phyloP scores from a whole-genome alignment of 2,797 vertebrate species.

The Pseudopleuronectes americanus region DNA sequence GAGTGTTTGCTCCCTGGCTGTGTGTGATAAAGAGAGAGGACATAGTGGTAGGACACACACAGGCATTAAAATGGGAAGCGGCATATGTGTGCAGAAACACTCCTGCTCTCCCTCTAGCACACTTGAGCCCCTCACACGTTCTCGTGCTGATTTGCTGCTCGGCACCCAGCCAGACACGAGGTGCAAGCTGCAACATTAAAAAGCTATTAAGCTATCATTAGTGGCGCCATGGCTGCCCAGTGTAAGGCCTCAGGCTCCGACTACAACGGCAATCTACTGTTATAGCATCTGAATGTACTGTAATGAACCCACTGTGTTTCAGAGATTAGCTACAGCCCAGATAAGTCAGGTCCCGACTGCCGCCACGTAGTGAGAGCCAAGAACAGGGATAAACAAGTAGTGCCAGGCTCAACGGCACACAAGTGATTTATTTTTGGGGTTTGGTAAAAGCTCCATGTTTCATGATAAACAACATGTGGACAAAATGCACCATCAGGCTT shows the following conservation, averaged over 20 bases:
- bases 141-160: slow-evolving; percentile 49
- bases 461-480: slow-evolving; percentile 41
- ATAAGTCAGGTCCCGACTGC: slow-evolving; percentile 43
- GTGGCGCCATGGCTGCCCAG: slow-evolving; percentile 53
- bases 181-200: slow-evolving; percentile 71
- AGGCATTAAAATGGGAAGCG: slow-evolving; percentile 43
- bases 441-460: slow-evolving; percentile 18
- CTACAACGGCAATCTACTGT: slow-evolving; percentile 53
- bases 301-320: slow-evolving; percentile 63
- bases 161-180: slow-evolving; percentile 55
- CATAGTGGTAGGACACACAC: slow-evolving; percentile 30
- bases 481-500: slow-evolving; percentile 49
- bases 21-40: slow-evolving; percentile 64
- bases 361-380: slow-evolving; percentile 27
- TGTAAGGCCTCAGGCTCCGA: slow-evolving; percentile 53
- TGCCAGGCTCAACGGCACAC: slow-evolving; percentile 11
- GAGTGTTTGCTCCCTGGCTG: slow-evolving; percentile 48
- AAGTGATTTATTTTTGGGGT: slow-evolving; percentile 61
- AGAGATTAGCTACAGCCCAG: slow-evolving; percentile 65
- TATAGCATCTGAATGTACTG: slow-evolving; percentile 50
- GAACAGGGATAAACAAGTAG: slow-evolving; percentile 34
- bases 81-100: slow-evolving; percentile 33
- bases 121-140: slow-evolving; percentile 36
- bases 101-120: slow-evolving; percentile 21
- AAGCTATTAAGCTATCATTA: slow-evolving; percentile 77